phyloP scores from a whole-genome alignment of 2,888 invertebrate genomes.

The Drosophila borborema region DNA sequence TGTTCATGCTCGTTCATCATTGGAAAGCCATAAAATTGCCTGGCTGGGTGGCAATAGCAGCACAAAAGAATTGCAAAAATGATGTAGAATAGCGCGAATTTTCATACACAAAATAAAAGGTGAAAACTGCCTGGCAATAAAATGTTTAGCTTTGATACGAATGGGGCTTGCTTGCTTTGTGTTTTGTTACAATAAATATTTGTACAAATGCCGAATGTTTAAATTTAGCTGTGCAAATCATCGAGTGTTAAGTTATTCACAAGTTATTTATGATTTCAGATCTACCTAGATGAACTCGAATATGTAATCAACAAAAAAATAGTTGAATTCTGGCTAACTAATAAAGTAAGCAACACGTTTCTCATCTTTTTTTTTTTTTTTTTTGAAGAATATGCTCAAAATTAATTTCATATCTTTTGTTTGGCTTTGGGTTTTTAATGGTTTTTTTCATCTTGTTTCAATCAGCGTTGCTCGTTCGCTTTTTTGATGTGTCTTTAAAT shows the following conservation, averaged over 20 bases:
- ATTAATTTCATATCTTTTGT: background rate
- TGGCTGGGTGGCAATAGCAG: slow-evolving; percentile 31
- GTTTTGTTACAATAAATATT: slow-evolving; percentile 62
- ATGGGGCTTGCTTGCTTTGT: slow-evolving; percentile 15
- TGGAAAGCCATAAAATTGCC: slow-evolving; percentile 67
- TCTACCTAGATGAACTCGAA: slow-evolving; percentile 40
- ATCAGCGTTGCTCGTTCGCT: slow-evolving; percentile 17
- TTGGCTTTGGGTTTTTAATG: slow-evolving; percentile 2
- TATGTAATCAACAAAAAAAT: slow-evolving; percentile 37
- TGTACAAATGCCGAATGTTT: slow-evolving; percentile 52
- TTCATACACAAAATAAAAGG: slow-evolving; percentile 28
- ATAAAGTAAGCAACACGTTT: slow-evolving; percentile 13
- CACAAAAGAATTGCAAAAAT: slow-evolving; percentile 6
- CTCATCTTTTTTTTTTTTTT: too few relatives aligned
- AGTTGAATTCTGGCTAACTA: slow-evolving; percentile 27
- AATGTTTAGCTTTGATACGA: slow-evolving; percentile 37
- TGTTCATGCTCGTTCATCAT: slow-evolving; percentile 23
- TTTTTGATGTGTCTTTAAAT: slow-evolving; percentile 46
- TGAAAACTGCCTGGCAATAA: slow-evolving; percentile 53
- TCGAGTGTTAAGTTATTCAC: slow-evolving; percentile 30
- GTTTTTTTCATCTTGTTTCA: slow-evolving; percentile 15
- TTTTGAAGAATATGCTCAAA: background rate
- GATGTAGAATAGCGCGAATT: slow-evolving; percentile 26
- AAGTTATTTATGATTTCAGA: slow-evolving; percentile 36
- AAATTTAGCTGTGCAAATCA: slow-evolving; percentile 42